These are phyloP conservation scores for Arvicanthis niloticus DNA, from an alignment of 2,113 vertebrate genomes.

Conservation along the genomic window DNA sequence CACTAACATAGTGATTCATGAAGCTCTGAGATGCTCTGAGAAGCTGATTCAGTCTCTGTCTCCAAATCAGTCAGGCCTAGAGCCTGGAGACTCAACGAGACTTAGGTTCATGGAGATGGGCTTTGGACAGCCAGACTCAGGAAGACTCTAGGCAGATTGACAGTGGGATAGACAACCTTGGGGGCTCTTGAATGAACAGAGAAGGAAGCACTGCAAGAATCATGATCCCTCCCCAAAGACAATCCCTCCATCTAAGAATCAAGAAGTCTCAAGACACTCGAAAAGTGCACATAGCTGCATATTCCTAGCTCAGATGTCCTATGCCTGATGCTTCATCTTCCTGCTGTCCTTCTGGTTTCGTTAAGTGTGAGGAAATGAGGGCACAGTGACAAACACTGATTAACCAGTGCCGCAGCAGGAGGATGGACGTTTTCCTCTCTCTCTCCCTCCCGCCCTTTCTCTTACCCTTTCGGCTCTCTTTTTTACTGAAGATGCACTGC, in stretches of 20 bases:
- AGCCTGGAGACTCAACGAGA: neutral
- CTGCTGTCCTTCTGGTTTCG: neutral
- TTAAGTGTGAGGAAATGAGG: conserved; percentile 46
- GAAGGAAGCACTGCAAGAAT: neutral
- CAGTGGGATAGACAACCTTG: neutral
- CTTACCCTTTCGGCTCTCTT: neutral
- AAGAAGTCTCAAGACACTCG: neutral
- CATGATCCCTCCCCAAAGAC: neutral
- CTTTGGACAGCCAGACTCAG: neutral
- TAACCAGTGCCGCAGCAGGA: neutral
- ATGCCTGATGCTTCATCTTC: neutral
- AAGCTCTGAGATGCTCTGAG: neutral
- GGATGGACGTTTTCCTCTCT: neutral
- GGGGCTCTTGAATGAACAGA: neutral
- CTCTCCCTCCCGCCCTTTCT: neutral
- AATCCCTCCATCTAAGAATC: neutral
- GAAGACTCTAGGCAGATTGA: neutral
- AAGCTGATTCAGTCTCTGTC: neutral
- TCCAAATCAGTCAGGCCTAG: neutral
- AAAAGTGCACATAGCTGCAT: neutral
- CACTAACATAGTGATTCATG: neutral
- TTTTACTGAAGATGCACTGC: conserved; percentile 56
- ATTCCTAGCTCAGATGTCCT: neutral
- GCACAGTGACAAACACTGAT: conserved; percentile 53
- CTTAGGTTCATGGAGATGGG: neutral